These are phyloP conservation scores for Hydropsyche tenuis DNA, from an alignment of 1,140 invertebrate genomes.

Conservation along the genomic window DNA sequence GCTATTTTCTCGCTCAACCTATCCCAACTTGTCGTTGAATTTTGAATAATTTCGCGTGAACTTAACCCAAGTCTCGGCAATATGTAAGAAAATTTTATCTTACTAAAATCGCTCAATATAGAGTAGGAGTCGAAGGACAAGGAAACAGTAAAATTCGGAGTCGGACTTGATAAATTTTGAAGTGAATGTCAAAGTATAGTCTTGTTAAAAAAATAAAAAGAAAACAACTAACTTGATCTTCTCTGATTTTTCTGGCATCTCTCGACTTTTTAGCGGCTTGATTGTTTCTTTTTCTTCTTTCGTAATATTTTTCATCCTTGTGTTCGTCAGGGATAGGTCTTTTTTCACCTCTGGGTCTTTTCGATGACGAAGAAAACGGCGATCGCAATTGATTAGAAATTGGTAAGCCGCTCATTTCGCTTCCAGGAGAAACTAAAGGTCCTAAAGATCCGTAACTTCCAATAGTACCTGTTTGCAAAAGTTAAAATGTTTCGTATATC, in stretches of 20 bases:
- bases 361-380: neutral
- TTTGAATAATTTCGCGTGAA: no score
- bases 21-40: no score
- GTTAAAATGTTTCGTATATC: no score
- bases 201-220: neutral
- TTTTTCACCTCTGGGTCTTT: constrained; percentile 78
- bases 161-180: no score
- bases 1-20: no score
- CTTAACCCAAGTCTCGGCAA: no score
- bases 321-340: constrained; percentile 84
- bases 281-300: constrained; percentile 85
- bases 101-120: no score
- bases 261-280: constrained; percentile 90
- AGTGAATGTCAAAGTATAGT: no score
- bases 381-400: constrained; percentile 17
- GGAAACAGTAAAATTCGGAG: no score
- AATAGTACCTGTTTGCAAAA: neutral
- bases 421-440: constrained; percentile 1
- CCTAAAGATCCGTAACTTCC: neutral
- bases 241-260: constrained; percentile 82
- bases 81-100: no score
- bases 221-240: constrained; percentile 77
- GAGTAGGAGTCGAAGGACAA: no score
- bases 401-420: neutral
- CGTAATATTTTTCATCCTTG: constrained; percentile 90